A percentile compares a stretch with the other conserved stretches of the same genome.
These are phyloP conservation scores for Synchiropus splendidus DNA, from an alignment of 2,113 vertebrate genomes.

Conservation along the genomic window DNA sequence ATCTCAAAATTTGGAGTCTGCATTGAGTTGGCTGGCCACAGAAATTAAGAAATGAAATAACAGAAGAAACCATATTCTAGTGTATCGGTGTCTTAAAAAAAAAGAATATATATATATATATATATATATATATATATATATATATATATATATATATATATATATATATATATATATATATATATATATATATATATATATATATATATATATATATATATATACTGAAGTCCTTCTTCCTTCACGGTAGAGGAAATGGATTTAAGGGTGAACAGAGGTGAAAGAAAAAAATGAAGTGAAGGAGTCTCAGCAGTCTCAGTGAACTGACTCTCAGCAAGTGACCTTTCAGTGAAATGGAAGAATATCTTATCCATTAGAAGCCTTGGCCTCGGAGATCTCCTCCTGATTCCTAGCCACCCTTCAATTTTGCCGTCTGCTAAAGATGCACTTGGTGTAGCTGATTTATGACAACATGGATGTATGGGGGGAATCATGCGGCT, in stretches of 20 bases:
- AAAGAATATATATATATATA: no score
- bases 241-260: slow-evolving; percentile 17
- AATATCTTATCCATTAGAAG: slow-evolving; percentile 38
- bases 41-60: no score
- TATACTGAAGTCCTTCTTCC: slow-evolving; percentile 1
- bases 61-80: no score
- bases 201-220: no score
- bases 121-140: no score
- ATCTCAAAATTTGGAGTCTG: no score
- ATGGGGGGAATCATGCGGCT: slow-evolving; percentile 54
- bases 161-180: no score
- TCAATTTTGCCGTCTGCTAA: slow-evolving; percentile 32
- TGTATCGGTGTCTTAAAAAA: no score
- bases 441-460: slow-evolving; percentile 39
- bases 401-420: slow-evolving; percentile 24
- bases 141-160: no score
- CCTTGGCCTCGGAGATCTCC: slow-evolving; percentile 33
- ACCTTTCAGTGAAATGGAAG: slow-evolving; percentile 17
- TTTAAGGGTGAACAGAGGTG: slow-evolving; percentile 15
- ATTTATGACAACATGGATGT: slow-evolving; percentile 55
- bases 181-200: no score
- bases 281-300: slow-evolving; percentile 23
- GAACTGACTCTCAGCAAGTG: slow-evolving; percentile 21
- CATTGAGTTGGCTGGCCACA: no score
- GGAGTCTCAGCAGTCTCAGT: no score